Base-by-base conservation (phyloP, 2,113 vertebrate species). In the Bungarus multicinctus region DNA sequence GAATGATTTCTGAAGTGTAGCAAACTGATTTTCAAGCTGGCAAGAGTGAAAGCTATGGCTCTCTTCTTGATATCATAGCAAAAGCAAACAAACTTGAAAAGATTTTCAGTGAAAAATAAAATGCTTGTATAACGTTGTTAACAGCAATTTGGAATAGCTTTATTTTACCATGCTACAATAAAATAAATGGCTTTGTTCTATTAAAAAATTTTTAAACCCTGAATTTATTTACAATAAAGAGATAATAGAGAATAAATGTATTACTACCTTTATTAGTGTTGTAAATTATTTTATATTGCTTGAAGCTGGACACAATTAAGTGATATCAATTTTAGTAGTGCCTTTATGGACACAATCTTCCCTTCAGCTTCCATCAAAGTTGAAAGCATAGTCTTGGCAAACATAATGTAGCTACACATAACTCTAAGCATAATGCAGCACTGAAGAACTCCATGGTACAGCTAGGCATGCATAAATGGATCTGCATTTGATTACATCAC, bases 1-100 rank as follows among this genome's bases (percentile, higher is more conserved):
- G 54, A 91, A 91, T 92, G 93, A 54, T 90, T 97, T 85, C 89
- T 92, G 94, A 96, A 92, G 93, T 86, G 88, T 50, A 94, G 60
- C 87, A 94, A 96, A 92, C 22, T 0, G 1, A 85, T 34, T 8
- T 93, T 89, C 87, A 90, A 92, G 94, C 92, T 58, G 87, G 47
- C 25, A 91, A 88, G 43, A 53, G 23, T 0, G 8, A 89, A 90
- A 92, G 89, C 23, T 0, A 0, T 85, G 87, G 30, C 34, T 91
- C 58, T 93, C 43, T 91, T 93, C 87, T 50, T 30, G 53, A 93
- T 93, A 85, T 92, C 47, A 92, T 90, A 91, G 52, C 45, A 53
- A 23, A 81, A 54, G 91, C 39, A 81, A 81, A 81, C 34, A 20
- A 20, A 81, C 92, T 93, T 87, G 60, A 90, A 91, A 93, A 43